Base-by-base conservation (phyloP, 2,888 invertebrate genomes). In the Agriopis marginaria region DNA sequence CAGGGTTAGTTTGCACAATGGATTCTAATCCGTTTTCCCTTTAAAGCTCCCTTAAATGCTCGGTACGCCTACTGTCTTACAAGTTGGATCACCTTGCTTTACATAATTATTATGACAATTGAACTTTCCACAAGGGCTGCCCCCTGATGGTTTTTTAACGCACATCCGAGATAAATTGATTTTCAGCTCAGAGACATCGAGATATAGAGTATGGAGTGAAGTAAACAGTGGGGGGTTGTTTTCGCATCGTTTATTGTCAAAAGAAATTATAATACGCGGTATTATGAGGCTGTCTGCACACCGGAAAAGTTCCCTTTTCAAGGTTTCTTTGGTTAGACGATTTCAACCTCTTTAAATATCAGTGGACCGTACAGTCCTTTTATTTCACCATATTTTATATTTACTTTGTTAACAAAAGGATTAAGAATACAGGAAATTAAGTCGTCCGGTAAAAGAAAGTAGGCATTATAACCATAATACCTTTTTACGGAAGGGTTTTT, bases 281-380 rank as follows among this genome's bases (percentile, higher is more conserved):
- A 71, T 60, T 64, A 55, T 55, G 39, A 61, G 61, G 62, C 45
- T 63, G 47, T 64, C 61, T 64, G 64, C 66, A 58, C 23, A 68
- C 47, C 59, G 50, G 68, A 47, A 69, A 68, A 23, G 54, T 58
- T 61, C 60, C 32, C 59, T 70, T 66, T 70, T 64, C 62, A 56
- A 55, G 63, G 62, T 64, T 69, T 65, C 64, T 63, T 65, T 63
- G 63, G 50, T 56, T 47, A 65, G 61, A 11, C 14, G 68, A 60
- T 61, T 64, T 50, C 47, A 59, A 62, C 70, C 72, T 60, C 54
- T 70, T 69, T 65, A 69, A 63, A 63, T 60, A 64, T 47, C 10
- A 54, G 32, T 61, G 60, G 44, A 61, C 61, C 55, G 55, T 53
- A 63, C 47, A 64, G n/a, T 58, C 67, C 53, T 56, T 67, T 72